phyloP scores from a whole-genome alignment of 53 echinoderm and acorn worm genomes.

The Patiria pectinifera region DNA sequence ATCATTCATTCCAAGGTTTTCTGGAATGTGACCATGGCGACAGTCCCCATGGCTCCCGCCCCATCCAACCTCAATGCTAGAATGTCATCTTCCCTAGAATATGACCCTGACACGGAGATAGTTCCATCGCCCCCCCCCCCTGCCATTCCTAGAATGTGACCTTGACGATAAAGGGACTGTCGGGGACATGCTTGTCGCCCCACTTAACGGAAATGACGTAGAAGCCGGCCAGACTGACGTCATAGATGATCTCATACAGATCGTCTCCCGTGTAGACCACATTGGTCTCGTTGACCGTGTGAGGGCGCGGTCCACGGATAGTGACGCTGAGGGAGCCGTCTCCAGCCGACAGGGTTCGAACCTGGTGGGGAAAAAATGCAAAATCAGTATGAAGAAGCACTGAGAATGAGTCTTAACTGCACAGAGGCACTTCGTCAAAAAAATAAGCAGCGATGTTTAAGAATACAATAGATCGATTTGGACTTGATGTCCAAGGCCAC shows the following conservation, averaged over 20 bases:
- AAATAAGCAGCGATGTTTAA: no score
- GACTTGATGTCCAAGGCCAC: no score
- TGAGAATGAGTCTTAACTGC: no score
- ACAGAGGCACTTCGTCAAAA: no score
- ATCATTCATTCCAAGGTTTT: no score
- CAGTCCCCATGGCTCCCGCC: no score
- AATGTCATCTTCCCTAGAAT: conserved; percentile 43
- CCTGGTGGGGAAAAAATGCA: conserved; percentile 46
- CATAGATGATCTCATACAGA: conserved; percentile 92
- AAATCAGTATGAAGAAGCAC: background rate
- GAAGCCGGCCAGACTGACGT: conserved; percentile 91
- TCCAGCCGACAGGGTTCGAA: conserved; percentile 82
- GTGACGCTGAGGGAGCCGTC: conserved; percentile 88
- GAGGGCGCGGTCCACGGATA: conserved; percentile 91
- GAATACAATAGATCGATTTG: no score
- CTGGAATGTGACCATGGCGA: no score
- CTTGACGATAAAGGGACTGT: conserved; percentile 93
- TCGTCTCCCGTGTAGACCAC: conserved; percentile 97
- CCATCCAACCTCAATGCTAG: no score
- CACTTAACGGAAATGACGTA: conserved; percentile 97
- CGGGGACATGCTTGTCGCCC: conserved; percentile 86
- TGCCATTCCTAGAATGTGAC: conserved; percentile 65
- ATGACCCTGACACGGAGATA: conserved; percentile 63
- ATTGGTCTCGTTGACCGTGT: conserved; percentile 91
- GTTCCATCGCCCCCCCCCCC: no score